These are phyloP conservation scores for Pachycephala philippinensis DNA, from an alignment of 2,113 vertebrate species.

Conservation along the genomic window DNA sequence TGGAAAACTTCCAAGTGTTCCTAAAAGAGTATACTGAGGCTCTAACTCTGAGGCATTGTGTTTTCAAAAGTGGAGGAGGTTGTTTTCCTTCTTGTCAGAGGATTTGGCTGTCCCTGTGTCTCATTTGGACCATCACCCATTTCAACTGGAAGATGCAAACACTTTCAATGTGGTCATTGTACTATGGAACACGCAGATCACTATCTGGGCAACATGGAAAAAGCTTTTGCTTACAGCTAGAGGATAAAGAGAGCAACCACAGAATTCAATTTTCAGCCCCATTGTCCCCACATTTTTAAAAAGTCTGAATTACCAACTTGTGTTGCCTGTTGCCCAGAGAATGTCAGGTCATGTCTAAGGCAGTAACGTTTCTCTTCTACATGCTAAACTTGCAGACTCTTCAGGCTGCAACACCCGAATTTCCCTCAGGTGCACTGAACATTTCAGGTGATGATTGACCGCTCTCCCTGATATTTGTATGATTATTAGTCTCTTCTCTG, in stretches of 20 bases:
- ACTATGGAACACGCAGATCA: not conserved
- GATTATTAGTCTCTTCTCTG: slow-evolving; percentile 51
- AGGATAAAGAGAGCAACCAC: not conserved
- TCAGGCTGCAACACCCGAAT: not conserved
- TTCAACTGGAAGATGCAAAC: not conserved
- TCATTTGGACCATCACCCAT: not conserved
- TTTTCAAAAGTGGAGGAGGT: not conserved
- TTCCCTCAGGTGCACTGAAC: slow-evolving; percentile 10
- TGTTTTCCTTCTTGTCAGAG: not conserved
- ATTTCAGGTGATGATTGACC: slow-evolving; percentile 25
- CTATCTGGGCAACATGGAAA: not conserved
- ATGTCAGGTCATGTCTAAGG: not conserved
- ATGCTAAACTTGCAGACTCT: not conserved
- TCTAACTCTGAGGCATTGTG: not conserved
- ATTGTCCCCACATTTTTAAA: not conserved
- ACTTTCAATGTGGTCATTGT: not conserved
- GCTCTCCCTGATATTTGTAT: slow-evolving; percentile 35
- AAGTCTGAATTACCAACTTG: not conserved
- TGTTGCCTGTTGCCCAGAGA: not conserved
- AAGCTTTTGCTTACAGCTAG: not conserved
- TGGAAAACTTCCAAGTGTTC: not conserved
- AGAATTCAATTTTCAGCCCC: not conserved
- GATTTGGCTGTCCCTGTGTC: not conserved
- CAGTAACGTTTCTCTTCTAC: not conserved
- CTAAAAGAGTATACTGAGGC: not conserved